Percentiles rank a stretch among this genome's conserved stretches.
Conservation (phyloP, 2,113 vertebrate species). For the Glaucidium brasilianum region DNA sequence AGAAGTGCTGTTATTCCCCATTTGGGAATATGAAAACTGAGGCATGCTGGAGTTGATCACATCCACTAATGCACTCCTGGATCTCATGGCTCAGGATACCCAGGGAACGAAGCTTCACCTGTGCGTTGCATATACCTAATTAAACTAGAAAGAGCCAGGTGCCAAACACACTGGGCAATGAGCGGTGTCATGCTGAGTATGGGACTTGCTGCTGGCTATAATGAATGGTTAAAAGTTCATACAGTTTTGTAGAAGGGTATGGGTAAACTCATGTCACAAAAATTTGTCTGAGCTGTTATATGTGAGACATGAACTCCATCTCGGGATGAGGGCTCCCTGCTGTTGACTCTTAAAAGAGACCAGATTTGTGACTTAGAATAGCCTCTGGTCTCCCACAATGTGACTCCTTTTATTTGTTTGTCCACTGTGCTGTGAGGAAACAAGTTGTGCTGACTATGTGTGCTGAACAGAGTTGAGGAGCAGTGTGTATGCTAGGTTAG, state of each 20-base stretch:
- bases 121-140: neutral
- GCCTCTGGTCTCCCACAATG: neutral
- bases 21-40: neutral
- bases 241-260: neutral
- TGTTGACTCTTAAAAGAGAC: neutral
- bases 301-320: fast-evolving
- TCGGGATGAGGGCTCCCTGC: neutral
- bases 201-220: neutral
- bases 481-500: neutral
- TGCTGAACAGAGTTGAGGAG: neutral
- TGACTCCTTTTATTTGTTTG: neutral
- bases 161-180: neutral
- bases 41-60: neutral
- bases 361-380: neutral
- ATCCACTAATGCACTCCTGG: neutral
- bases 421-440: neutral
- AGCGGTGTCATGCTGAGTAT: neutral
- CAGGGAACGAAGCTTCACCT: neutral
- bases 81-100: neutral
- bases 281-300: neutral
- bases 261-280: neutral
- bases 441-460: neutral
- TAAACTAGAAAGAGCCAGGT: neutral
- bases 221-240: neutral
- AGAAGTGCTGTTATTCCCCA: neutral